These are phyloP conservation scores for Drosophila burlai DNA, from an alignment of 1,140 invertebrate species.

Conservation along the genomic window DNA sequence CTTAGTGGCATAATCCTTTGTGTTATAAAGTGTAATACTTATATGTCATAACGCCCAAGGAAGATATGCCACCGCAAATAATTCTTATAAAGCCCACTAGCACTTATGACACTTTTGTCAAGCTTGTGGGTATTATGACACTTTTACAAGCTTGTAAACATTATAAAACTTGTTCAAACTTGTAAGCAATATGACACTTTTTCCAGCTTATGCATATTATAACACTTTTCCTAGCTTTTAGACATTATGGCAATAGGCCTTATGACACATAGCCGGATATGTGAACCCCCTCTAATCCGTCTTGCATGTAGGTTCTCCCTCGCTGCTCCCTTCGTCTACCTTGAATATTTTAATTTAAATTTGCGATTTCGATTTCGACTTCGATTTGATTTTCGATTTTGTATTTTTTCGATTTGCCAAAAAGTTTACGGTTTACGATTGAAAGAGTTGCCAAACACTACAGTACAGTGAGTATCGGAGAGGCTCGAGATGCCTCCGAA, in stretches of 20 bases:
- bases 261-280: neutral
- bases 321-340: neutral
- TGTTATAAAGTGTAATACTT: neutral
- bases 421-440: conserved; percentile 37
- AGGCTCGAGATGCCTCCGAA: neutral
- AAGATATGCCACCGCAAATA: neutral
- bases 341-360: conserved; percentile 23
- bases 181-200: too few species aligned
- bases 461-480: conserved; percentile 15
- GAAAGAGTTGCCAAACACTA: conserved; percentile 33
- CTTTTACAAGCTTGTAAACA: neutral
- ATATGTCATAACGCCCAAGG: too few species aligned
- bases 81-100: neutral
- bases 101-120: neutral
- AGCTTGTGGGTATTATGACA: neutral
- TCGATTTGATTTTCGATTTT: conserved; percentile 13
- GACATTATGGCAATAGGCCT: neutral
- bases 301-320: neutral
- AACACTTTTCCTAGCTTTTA: neutral
- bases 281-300: neutral
- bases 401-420: conserved; percentile 38
- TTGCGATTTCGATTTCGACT: conserved; percentile 36
- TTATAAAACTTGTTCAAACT: neutral
- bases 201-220: neutral
- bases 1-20: neutral